Conservation (phyloP, 2,888 invertebrate genomes). For the Meghimatium bilineatum region DNA sequence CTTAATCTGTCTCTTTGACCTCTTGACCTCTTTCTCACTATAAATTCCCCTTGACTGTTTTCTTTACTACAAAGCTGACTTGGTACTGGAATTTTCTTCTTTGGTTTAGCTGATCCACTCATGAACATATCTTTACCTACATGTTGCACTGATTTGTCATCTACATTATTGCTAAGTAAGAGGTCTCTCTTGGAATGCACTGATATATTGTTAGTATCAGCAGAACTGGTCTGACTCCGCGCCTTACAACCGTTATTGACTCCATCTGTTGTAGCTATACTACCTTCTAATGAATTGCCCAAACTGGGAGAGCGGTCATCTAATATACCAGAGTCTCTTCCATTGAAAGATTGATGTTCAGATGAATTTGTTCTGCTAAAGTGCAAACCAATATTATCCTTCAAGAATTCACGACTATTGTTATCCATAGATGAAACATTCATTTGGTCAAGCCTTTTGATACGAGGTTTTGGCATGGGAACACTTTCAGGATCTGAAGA, state of each 20-base stretch:
- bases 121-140: conserved; percentile 7
- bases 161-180: background rate
- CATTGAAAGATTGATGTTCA: conserved; percentile 26
- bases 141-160: background rate
- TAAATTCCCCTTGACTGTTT: conserved; percentile 41
- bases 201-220: background rate
- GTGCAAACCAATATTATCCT: background rate
- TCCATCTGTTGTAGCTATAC: conserved; percentile 40
- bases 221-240: background rate
- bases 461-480: conserved; percentile 36
- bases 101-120: background rate
- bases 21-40: conserved; percentile 50
- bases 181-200: background rate
- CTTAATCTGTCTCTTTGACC: conserved; percentile 52
- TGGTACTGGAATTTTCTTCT: conserved; percentile 33
- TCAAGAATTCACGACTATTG: conserved; percentile 24
- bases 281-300: conserved; percentile 44
- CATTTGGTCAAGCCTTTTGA: conserved; percentile 3
- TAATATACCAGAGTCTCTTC: conserved; percentile 45
- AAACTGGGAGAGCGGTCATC: conserved; percentile 46
- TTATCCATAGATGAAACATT: conserved; percentile 23
- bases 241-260: conserved; percentile 24
- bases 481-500: conserved; percentile 47
- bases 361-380: background rate
- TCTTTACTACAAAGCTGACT: conserved; percentile 45